Evolutionary conservation across 2,888 invertebrate species (phyloP).

Genomic region (Capitulum mitella): DNA sequence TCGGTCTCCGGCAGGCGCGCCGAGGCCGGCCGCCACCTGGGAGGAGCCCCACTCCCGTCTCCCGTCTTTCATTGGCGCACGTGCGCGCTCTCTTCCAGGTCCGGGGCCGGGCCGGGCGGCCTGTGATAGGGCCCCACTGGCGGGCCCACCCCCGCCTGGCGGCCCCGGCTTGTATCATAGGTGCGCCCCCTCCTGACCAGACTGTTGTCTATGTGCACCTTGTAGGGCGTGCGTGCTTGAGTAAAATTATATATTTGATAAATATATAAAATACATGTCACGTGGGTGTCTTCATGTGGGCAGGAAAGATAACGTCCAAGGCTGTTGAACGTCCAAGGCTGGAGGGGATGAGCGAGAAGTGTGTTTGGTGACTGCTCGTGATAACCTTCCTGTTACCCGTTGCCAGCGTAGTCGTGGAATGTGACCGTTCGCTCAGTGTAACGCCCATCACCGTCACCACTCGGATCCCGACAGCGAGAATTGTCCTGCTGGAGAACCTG

Average conservation of each 20-base stretch:
- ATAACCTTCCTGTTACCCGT: no score
- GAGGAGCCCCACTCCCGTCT: neutral
- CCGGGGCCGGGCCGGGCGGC: neutral
- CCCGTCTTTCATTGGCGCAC: slow-evolving; percentile 20
- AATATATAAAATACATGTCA: slow-evolving; percentile 24
- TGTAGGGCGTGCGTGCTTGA: neutral
- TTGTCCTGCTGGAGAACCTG: no score
- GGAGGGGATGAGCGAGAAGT: no score
- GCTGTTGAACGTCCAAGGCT: no score
- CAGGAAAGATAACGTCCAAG: no score
- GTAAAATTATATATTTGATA: slow-evolving; percentile 17
- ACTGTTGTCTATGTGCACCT: neutral
- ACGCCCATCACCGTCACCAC: no score
- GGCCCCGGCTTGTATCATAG: slow-evolving; percentile 4
- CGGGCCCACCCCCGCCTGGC: neutral
- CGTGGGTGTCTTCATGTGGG: neutral
- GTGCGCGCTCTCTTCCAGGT: slow-evolving; percentile 9
- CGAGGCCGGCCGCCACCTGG: neutral
- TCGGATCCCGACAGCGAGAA: no score
- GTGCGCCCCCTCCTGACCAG: neutral
- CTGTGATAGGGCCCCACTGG: neutral
- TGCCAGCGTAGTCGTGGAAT: no score
- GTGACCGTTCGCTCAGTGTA: no score
- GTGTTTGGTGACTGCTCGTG: no score
- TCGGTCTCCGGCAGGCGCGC: no score